Evolutionary conservation across 2,113 vertebrate species (phyloP), one percentile per base, ranked within the genome.

Genomic region (Psilopogon haemacephalus): DNA sequence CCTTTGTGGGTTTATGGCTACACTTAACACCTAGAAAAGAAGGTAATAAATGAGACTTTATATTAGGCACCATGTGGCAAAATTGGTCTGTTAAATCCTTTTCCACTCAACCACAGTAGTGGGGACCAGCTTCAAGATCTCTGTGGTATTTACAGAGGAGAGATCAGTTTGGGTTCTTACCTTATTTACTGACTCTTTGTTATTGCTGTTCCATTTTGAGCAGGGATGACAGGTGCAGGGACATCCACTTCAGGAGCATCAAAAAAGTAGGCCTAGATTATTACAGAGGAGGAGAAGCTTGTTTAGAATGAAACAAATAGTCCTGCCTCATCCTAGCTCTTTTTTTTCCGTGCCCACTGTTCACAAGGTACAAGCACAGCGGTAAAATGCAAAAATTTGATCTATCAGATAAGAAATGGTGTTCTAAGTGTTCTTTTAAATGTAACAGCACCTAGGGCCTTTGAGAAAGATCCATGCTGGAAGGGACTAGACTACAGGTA

Each of bases 191-290:
- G 95, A 58, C 84, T 84, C 85, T 96, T 98, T 83, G 95, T 94
- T 32, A 80, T 5, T 73, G 58, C 26, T 27, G 81, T 60, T 30
- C 87, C 97, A 92, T 98, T 98, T 79, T 96, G 95, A 96, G 90
- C 42, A 60, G 95, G 84, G 70, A 48, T 46, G 73, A 86, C 4
- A 82, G 86, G 56, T 86, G 71, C 75, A n/a, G 89, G 86, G 70
- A 95, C 74, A 70, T 96, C 94, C 84, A 86, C 18, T 76, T 98
- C 97, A 75, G 98, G 97, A 56, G 94, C 97, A 96, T 98, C 98
- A 95, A 99, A 99, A 96, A 99, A 99, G 96, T 99, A 99, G 3
- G 97, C 97, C 99, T 99, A 72, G 14, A 5, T 94, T 44, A 74
- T 79, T 23, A 75, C 9, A 64, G 69, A 64, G 24, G 14, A 68